Percentiles rank a stretch among this genome's conserved stretches.
These are phyloP conservation scores for Meteorus colon DNA, from an alignment of 2,888 invertebrate species.

Conservation along the genomic window DNA sequence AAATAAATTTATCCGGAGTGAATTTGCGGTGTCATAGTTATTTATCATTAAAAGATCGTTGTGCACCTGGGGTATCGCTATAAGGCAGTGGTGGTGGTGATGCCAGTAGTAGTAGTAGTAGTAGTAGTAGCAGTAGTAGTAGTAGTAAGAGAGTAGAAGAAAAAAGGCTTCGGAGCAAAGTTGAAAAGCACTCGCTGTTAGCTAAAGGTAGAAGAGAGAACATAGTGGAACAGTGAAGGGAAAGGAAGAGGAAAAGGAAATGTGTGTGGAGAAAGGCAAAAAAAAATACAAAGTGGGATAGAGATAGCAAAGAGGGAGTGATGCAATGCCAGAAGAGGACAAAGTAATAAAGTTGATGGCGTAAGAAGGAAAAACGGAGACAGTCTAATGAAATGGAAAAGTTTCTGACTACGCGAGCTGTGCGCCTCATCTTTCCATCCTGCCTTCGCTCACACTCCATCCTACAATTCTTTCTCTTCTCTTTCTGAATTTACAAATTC, in stretches of 20 bases:
- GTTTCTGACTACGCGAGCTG: slow-evolving; percentile 59
- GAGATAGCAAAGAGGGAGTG: slow-evolving; percentile 38
- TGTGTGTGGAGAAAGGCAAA: background rate
- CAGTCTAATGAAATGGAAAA: slow-evolving; percentile 71
- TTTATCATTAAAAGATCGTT: slow-evolving; percentile 29
- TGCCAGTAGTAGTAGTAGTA: background rate
- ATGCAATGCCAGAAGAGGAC: slow-evolving; percentile 58
- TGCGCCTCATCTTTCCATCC: slow-evolving; percentile 42
- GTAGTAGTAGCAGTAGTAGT: no score
- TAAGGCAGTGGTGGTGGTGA: background rate
- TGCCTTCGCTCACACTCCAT: background rate
- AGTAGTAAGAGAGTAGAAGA: slow-evolving; percentile 24
- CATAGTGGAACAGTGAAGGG: slow-evolving; percentile 29
- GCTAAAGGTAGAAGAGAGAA: slow-evolving; percentile 39
- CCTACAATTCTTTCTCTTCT: slow-evolving; percentile 41
- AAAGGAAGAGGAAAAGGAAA: background rate
- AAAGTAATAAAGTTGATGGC: slow-evolving; percentile 69
- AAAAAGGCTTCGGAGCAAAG: slow-evolving; percentile 47
- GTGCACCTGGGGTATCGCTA: slow-evolving; percentile 21
- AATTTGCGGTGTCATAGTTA: slow-evolving; percentile 27
- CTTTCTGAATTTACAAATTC: slow-evolving; percentile 20
- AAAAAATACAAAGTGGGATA: slow-evolving; percentile 22
- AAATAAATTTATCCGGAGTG: slow-evolving; percentile 47
- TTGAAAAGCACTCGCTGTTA: slow-evolving; percentile 47
- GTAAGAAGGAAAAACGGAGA: slow-evolving; percentile 54